Conservation (phyloP, 2,113 vertebrate genomes). For the Nerophis ophidion region DNA sequence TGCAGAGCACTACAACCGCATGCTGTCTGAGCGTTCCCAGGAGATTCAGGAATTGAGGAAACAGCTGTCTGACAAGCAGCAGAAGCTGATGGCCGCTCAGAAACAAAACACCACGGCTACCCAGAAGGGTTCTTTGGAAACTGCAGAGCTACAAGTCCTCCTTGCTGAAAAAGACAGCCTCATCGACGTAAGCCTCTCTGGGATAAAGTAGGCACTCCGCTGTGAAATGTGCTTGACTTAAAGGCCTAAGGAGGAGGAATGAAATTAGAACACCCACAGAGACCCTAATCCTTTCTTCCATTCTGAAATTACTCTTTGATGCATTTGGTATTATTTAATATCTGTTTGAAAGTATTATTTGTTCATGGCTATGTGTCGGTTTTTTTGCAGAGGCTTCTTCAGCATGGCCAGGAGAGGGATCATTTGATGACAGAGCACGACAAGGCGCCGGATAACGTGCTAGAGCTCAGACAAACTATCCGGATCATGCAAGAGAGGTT, state of each 20-base stretch:
- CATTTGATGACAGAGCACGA: constrained; percentile 49
- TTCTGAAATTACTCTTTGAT: not conserved
- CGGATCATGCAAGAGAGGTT: constrained; percentile 71
- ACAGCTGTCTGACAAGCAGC: constrained; percentile 63
- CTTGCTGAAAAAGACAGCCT: constrained; percentile 69
- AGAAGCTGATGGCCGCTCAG: constrained; percentile 54
- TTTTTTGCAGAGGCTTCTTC: constrained; percentile 68
- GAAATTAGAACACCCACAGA: constrained; percentile 6
- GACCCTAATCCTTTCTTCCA: constrained; percentile 1
- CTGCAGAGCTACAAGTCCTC: constrained; percentile 53
- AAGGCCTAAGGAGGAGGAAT: constrained; percentile 5
- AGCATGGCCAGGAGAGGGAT: constrained; percentile 64
- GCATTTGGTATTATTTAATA: not conserved
- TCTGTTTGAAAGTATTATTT: not conserved
- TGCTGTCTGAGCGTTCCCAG: constrained; percentile 61
- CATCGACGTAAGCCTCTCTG: constrained; percentile 66
- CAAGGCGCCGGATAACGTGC: constrained; percentile 48
- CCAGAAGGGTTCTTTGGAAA: constrained; percentile 63
- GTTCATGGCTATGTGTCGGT: not conserved
- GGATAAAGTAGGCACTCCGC: constrained; percentile 14
- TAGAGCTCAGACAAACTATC: constrained; percentile 73
- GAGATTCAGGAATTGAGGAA: constrained; percentile 69
- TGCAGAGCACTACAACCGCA: constrained; percentile 65
- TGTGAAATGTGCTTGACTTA: constrained; percentile 21
- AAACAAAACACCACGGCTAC: constrained; percentile 50